phyloP scores from a whole-genome alignment of 2,113 vertebrate species.

The Apodemus sylvaticus region DNA sequence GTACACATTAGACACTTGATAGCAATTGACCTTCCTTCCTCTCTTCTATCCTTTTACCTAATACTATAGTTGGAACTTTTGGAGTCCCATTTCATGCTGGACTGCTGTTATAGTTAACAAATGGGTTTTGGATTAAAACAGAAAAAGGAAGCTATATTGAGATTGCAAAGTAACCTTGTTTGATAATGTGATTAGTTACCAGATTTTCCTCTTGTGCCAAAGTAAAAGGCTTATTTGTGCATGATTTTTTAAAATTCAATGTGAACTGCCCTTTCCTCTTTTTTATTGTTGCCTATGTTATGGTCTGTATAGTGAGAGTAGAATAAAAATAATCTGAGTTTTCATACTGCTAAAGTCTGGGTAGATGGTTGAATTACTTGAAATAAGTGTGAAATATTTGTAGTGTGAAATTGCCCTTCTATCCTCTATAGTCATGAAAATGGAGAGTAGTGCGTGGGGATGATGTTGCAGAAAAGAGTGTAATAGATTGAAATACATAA shows the following conservation, averaged over 20 bases:
- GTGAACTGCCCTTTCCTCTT: neutral
- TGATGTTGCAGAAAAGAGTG: constrained; percentile 5
- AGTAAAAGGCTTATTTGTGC: constrained; percentile 45
- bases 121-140: constrained; percentile 36
- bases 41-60: constrained; percentile 23
- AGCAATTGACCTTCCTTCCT: constrained; percentile 47
- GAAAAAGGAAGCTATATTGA: constrained; percentile 45
- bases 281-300: neutral
- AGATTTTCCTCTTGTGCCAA: constrained; percentile 49
- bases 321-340: constrained; percentile 52
- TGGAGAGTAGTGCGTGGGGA: constrained; percentile 1
- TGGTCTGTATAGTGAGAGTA: neutral
- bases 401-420: constrained; percentile 23
- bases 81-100: constrained; percentile 31
- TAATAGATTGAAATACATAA: constrained; percentile 40
- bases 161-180: constrained; percentile 15
- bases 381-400: constrained; percentile 57
- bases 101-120: constrained; percentile 26
- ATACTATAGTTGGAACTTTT: neutral
- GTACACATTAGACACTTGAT: neutral
- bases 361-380: constrained; percentile 30
- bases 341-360: constrained; percentile 30
- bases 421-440: neutral
- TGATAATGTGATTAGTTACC: constrained; percentile 23
- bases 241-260: constrained; percentile 31